These are phyloP conservation scores for Jordanella pulchra DNA, from an alignment of 2,797 vertebrate species.

Conservation along the genomic window DNA sequence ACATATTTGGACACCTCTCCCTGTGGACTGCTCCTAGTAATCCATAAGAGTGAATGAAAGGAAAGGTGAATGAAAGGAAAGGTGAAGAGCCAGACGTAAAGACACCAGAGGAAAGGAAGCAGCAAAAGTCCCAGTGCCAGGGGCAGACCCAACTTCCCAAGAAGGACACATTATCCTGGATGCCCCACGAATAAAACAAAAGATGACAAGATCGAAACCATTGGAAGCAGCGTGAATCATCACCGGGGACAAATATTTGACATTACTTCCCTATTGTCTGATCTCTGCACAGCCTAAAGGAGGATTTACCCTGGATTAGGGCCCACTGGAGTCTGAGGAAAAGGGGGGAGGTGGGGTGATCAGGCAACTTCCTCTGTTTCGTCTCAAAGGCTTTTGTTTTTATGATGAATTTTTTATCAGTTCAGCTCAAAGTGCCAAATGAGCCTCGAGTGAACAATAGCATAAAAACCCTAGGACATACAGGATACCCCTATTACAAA, in stretches of 20 bases:
- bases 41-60: constrained; percentile 59
- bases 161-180: constrained; percentile 58
- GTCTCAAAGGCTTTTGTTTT: constrained; percentile 76
- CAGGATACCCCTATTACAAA: constrained; percentile 73
- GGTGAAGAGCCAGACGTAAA: constrained; percentile 58
- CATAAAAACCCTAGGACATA: constrained; percentile 68
- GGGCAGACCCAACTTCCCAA: constrained; percentile 62
- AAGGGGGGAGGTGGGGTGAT: constrained; percentile 66
- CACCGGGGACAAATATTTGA: constrained; percentile 78
- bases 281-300: constrained; percentile 72
- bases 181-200: constrained; percentile 65
- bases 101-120: constrained; percentile 22
- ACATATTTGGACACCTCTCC: constrained; percentile 66
- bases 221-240: constrained; percentile 73
- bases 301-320: constrained; percentile 77
- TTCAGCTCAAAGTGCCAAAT: constrained; percentile 73
- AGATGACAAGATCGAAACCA: constrained; percentile 67
- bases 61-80: constrained; percentile 63
- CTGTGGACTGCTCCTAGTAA: constrained; percentile 57
- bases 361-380: constrained; percentile 67
- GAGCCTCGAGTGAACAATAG: constrained; percentile 79
- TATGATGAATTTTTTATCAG: constrained; percentile 78
- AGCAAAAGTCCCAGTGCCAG: constrained; percentile 42
- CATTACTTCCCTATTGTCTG: constrained; percentile 69
- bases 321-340: constrained; percentile 20